Evolutionary conservation across 53 echinoderm and acorn worm species (phyloP).

Genomic region (Temnopleurus reevesii): DNA sequence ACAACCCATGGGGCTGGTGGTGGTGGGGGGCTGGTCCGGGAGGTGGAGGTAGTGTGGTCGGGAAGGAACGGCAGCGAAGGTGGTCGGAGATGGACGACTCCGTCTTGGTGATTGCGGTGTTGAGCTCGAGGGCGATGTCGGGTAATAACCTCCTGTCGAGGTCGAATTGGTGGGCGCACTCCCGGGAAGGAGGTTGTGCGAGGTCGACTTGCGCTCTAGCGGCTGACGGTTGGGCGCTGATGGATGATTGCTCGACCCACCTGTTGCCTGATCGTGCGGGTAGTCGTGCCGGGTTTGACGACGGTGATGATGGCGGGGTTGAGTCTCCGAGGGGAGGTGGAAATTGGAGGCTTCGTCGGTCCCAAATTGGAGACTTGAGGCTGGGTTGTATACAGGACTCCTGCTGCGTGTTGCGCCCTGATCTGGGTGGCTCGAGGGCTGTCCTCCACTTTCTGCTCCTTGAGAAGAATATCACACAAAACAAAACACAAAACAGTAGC

Average conservation of each 20-base stretch:
- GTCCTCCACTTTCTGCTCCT: constrained; percentile 35
- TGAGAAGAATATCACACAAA: constrained; percentile 37
- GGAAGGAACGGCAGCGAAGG: constrained; percentile 26
- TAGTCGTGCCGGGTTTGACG: constrained; percentile 14
- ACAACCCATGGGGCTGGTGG: constrained; percentile 92
- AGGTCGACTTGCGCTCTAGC: constrained; percentile 17
- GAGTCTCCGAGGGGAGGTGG: constrained; percentile 2
- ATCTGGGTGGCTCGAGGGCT: not conserved
- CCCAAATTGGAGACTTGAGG: not conserved
- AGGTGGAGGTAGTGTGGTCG: constrained; percentile 56
- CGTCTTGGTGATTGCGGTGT: constrained; percentile 17
- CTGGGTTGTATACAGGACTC: constrained; percentile 30
- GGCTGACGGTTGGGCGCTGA: not conserved
- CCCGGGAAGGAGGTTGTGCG: not conserved
- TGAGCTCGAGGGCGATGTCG: constrained; percentile 18
- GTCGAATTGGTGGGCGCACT: not conserved
- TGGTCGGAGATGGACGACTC: constrained; percentile 16
- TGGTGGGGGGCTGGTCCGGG: constrained; percentile 16
- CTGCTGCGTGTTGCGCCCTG: constrained; percentile 22
- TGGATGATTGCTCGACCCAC: not conserved
- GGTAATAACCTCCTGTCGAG: constrained; percentile 32
- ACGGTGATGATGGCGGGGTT: constrained; percentile 1
- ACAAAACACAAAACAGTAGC: constrained; percentile 42
- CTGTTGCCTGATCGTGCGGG: not conserved
- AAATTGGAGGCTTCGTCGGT: constrained; percentile 3